These are phyloP conservation scores for Tachysurus fulvidraco DNA, from an alignment of 2,113 vertebrate species.

Conservation along the genomic window DNA sequence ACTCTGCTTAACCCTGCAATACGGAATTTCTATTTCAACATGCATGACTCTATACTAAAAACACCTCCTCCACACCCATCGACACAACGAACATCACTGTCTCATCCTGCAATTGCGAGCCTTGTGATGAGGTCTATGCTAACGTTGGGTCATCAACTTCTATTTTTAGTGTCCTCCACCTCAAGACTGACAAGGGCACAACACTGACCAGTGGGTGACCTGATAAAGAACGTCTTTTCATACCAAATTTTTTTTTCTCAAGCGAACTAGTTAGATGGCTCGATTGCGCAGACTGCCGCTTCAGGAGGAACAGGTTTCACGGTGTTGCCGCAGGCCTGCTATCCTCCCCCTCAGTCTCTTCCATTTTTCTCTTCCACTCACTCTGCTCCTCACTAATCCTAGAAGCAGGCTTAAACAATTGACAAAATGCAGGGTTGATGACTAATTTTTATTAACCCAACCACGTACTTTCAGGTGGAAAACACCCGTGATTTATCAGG, in stretches of 20 bases:
- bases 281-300: slow-evolving; percentile 26
- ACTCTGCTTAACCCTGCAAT: slow-evolving; percentile 18
- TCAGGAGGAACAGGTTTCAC: slow-evolving; percentile 60
- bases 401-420: not conserved
- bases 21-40: slow-evolving; percentile 29
- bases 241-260: not conserved
- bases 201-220: slow-evolving; percentile 1
- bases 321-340: slow-evolving; percentile 37
- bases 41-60: slow-evolving; percentile 13
- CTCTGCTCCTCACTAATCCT: slow-evolving; percentile 46
- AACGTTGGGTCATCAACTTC: not conserved
- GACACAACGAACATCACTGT: slow-evolving; percentile 16
- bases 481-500: slow-evolving; percentile 26
- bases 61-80: slow-evolving; percentile 28
- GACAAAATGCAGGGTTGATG: not conserved
- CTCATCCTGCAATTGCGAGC: slow-evolving; percentile 9
- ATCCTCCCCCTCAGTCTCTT: slow-evolving; percentile 19
- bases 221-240: not conserved
- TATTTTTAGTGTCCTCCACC: not conserved
- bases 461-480: not conserved
- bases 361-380: not conserved
- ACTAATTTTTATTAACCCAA: slow-evolving; percentile 3
- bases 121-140: not conserved
- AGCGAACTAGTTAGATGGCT: not conserved
- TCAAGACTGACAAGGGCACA: not conserved